phyloP scores from a whole-genome alignment of 2,797 vertebrate species.

The Mormyrus proboscirostris region DNA sequence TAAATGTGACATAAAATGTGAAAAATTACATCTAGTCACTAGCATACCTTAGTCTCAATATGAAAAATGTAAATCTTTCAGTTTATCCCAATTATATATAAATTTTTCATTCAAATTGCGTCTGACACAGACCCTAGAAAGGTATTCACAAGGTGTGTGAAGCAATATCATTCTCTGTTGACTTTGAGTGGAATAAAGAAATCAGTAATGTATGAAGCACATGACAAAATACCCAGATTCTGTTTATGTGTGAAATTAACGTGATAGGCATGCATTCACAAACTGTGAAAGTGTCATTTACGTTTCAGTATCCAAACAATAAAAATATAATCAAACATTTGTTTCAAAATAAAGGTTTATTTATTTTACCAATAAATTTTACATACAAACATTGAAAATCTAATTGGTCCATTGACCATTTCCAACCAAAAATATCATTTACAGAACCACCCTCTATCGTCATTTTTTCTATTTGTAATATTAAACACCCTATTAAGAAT shows the following conservation, averaged over 20 bases:
- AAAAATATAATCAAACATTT: background rate
- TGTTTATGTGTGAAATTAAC: background rate
- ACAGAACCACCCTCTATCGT: background rate
- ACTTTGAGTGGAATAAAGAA: background rate
- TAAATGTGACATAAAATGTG: background rate
- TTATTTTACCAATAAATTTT: background rate
- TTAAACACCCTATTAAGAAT: background rate
- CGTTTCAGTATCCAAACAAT: background rate
- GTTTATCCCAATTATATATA: background rate
- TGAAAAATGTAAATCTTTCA: background rate
- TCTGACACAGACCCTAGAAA: background rate
- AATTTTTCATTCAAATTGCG: background rate
- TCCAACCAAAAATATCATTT: background rate
- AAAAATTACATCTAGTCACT: background rate
- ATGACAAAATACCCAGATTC: background rate
- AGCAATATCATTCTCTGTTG: background rate
- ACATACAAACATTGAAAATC: background rate
- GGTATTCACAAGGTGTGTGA: background rate
- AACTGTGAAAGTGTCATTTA: background rate
- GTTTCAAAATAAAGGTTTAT: slow-evolving; percentile 1
- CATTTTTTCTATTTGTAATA: background rate
- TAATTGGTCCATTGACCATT: background rate
- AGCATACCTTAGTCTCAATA: background rate
- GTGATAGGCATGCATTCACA: background rate
- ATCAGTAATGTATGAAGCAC: background rate